Evolutionary conservation across 2,797 vertebrate genomes (phyloP).

Genomic region (Yasuhikotakia modesta): DNA sequence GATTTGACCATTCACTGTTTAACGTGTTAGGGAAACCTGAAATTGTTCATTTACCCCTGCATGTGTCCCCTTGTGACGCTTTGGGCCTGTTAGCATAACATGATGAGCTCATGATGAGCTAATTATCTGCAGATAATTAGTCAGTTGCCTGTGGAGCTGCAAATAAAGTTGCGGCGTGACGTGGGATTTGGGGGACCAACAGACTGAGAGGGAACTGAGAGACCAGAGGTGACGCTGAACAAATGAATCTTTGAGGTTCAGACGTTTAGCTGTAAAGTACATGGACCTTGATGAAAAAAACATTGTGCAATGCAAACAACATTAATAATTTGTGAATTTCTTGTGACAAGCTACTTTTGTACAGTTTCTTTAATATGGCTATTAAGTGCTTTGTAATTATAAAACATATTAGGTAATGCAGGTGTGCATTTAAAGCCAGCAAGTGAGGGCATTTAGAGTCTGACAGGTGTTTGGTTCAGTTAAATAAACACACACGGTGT

Average conservation of each 20-base stretch:
- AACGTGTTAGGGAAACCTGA: slow-evolving; percentile 61
- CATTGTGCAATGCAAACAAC: neutral
- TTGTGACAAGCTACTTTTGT: neutral
- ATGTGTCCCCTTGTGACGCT: neutral
- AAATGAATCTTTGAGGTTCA: neutral
- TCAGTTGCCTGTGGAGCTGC: slow-evolving; percentile 1
- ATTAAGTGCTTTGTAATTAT: slow-evolving; percentile 43
- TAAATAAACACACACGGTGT: slow-evolving; percentile 42
- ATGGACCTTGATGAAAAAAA: slow-evolving; percentile 3
- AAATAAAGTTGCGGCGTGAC: slow-evolving; percentile 23
- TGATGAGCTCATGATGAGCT: slow-evolving; percentile 13
- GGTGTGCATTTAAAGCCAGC: slow-evolving; percentile 40
- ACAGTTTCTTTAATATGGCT: slow-evolving; percentile 33
- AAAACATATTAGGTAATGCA: slow-evolving; percentile 44
- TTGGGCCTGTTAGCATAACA: neutral
- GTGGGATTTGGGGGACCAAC: neutral
- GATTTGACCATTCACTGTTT: slow-evolving; percentile 57
- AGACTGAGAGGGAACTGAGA: slow-evolving; percentile 20
- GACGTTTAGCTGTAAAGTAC: no score
- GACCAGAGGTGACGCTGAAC: neutral
- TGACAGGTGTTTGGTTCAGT: slow-evolving; percentile 43
- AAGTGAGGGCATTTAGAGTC: slow-evolving; percentile 24
- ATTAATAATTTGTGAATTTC: neutral
- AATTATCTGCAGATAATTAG: slow-evolving; percentile 39
- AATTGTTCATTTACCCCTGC: slow-evolving; percentile 1